Base-by-base conservation (phyloP, 2,888 invertebrate genomes). In the Alitta virens region DNA sequence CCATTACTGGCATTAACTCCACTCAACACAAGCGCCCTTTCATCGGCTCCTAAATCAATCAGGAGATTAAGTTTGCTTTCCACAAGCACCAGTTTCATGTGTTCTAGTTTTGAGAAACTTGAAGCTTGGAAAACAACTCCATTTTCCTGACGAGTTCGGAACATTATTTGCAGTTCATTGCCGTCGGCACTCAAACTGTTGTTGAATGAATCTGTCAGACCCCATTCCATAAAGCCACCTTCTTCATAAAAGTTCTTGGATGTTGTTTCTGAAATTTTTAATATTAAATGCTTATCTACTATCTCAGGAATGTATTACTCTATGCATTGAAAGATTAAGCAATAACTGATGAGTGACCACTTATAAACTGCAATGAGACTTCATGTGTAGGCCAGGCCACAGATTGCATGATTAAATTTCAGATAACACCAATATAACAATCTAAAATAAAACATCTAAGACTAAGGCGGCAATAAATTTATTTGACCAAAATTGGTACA, bases 201-300 rank as follows among this genome's bases (percentile, higher is more conserved):
- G 60, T 72, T 70, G 56, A 75, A 73, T 0, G 62, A 56, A n/a
- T 68, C 57, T 42, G 71, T 91, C 26, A 97, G 84, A 1, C 94
- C 93, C 80, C 95, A 97, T 80, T 94, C 94, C 18, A 96, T 94
- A 82, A 94, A 97, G 70, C 94, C 94, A 81, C 93, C 92, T 0
- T 91, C 89, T 77, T 92, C 90, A 82, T 92, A 90, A 82, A 97
- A 94, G 66, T 94, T 94, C 58, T 77, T 76, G 2, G 72, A 62
- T 5, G 74, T 72, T 0, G 79, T 75, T 21, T 63, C 80, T 80
- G 71, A 14, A 70, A 33, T 7, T 33, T 33, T 33, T 33, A 33
- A 33, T 33, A n/a, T n/a, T n/a, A n/a, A n/a, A n/a, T n/a, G n/a
- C n/a, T n/a, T n/a, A n/a, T n/a, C n/a, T n/a, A n/a, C n/a, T n/a